Percentiles rank a stretch among this genome's conserved stretches.
These are phyloP conservation scores for Phoenicopterus ruber DNA, from an alignment of 2,113 vertebrate species.

Conservation along the genomic window DNA sequence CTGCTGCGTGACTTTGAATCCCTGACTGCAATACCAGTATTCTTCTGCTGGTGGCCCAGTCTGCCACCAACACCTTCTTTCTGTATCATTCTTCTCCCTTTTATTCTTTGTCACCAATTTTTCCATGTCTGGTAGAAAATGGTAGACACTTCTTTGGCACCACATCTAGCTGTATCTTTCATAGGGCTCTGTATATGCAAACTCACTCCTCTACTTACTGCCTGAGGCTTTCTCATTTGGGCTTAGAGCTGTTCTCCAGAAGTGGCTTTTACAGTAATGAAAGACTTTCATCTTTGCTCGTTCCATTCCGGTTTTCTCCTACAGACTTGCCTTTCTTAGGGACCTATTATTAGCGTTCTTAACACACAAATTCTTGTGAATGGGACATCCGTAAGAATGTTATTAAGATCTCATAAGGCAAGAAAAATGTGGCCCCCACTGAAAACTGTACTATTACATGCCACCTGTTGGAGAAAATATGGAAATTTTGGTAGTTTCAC, in stretches of 20 bases:
- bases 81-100: neutral
- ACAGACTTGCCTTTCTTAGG: neutral
- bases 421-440: neutral
- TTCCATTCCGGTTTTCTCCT: neutral
- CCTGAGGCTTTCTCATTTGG: neutral
- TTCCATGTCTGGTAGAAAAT: neutral
- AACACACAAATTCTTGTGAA: neutral
- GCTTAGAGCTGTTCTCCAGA: neutral
- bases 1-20: neutral
- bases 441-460: neutral
- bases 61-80: neutral
- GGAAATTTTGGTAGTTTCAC: neutral
- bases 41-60: neutral
- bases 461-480: neutral
- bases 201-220: neutral
- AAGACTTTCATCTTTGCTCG: neutral
- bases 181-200: neutral
- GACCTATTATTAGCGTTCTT: neutral
- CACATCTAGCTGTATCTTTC: neutral
- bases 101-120: neutral
- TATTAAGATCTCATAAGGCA: neutral
- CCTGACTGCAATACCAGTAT: neutral
- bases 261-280: neutral
- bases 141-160: neutral
- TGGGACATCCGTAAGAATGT: neutral